phyloP scores from a whole-genome alignment of 2,797 vertebrate genomes.

The Hypotaenidia philippensis region DNA sequence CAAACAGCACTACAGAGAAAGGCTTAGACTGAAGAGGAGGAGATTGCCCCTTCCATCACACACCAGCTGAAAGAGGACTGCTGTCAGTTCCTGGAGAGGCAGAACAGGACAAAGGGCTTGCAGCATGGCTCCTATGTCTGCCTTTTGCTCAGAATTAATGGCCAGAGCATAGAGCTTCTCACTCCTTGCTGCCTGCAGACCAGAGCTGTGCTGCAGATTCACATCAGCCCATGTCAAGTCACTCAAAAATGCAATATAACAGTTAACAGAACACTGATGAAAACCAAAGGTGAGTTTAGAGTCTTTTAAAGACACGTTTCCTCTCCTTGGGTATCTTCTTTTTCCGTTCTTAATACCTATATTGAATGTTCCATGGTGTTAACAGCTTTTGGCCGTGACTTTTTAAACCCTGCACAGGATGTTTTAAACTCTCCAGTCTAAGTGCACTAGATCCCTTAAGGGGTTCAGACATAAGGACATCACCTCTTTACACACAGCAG shows the following conservation, averaged over 20 bases:
- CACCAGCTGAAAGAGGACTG: neutral
- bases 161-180: neutral
- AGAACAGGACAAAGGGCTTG: neutral
- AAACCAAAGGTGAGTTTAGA: neutral
- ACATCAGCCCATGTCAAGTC: neutral
- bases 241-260: neutral
- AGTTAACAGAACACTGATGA: neutral
- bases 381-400: neutral
- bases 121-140: neutral
- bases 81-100: neutral
- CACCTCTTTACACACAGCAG: neutral
- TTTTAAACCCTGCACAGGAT: neutral
- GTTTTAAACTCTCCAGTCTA: neutral
- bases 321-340: neutral
- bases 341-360: neutral
- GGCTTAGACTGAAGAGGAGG: neutral
- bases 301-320: neutral
- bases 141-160: neutral
- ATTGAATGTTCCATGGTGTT: neutral
- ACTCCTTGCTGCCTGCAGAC: neutral
- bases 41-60: neutral
- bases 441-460: neutral
- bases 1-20: neutral
- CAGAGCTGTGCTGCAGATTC: rapidly evolving
- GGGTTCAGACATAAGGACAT: neutral